A percentile compares a stretch with the other conserved stretches of the same genome.
Conservation (phyloP, 2,888 invertebrate genomes). For the Coenonympha arcania region DNA sequence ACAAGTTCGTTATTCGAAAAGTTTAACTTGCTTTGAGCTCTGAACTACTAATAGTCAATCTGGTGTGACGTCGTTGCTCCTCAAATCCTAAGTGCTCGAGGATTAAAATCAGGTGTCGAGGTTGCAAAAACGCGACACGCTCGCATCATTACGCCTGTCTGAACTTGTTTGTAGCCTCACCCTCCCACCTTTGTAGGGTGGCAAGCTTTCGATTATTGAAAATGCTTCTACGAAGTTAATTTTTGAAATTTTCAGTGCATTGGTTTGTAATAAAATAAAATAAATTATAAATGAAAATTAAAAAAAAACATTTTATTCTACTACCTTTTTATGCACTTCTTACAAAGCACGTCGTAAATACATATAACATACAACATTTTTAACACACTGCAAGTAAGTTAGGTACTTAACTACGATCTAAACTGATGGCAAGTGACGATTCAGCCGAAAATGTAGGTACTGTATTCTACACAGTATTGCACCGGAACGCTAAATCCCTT, state of each 20-base stretch:
- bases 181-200: slow-evolving; percentile 25
- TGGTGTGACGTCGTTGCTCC: slow-evolving; percentile 29
- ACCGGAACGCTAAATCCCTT: too few relatives aligned
- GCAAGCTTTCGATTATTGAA: slow-evolving; percentile 38
- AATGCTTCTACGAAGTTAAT: neutral
- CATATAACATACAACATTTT: too few relatives aligned
- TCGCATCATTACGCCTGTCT: slow-evolving; percentile 59
- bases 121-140: slow-evolving; percentile 57
- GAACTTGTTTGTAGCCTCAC: slow-evolving; percentile 50
- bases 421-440: neutral
- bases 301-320: too few relatives aligned
- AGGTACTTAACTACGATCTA: too few relatives aligned
- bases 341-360: too few relatives aligned
- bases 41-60: slow-evolving; percentile 4
- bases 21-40: neutral
- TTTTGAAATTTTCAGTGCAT: neutral
- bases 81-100: slow-evolving; percentile 57
- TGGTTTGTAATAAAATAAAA: too few relatives aligned
- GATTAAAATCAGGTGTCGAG: slow-evolving; percentile 54
- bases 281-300: too few relatives aligned
- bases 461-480: too few relatives aligned
- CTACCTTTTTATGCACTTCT: too few relatives aligned
- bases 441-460: too few relatives aligned
- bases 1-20: neutral
- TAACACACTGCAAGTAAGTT: too few relatives aligned